Evolutionary conservation across 30 jellyfish, hydroid and myxozoan species (phyloP), one percentile per base, ranked within the genome.

Genomic region (Calvadosia cruxmelitensis): DNA sequence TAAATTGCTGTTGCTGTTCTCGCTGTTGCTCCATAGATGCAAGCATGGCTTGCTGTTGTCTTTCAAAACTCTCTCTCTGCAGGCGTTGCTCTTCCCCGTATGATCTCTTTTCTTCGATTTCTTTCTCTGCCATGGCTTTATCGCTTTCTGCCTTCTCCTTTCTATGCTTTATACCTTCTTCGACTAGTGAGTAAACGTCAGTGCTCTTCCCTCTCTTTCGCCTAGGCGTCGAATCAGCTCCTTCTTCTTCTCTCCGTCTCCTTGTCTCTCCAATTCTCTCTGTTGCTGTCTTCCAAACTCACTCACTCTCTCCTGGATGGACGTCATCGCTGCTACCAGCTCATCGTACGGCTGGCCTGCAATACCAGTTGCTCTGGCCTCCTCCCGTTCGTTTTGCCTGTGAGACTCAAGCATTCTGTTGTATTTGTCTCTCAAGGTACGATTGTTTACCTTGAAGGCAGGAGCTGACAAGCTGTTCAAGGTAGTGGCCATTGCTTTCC

Each of bases 361-460:
- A 32, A 68, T 77, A 27, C 89, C 75, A 15, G 75, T 25, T 24
- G 80, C 89, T 53, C 80, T 69, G 53, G 49, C 61, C 32, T 66
- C 74, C 70, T 66, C 80, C 26, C 28, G 52, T 76, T 34, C 71
- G 23, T 67, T 32, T 49, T 53, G 63, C 65, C 71, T 78, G 50
- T 61, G 49, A n/a, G 36, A 61, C 35, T 63, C 78, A 31, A 34
- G 16, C 27, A 78, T 77, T 78, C 64, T 78, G 66, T 50, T 1
- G 78, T 69, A 78, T 66, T 78, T 62, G 63, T 78, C 92, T 51
- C 78, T 30, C 34, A 69, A 83, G 48, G 83, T 78, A 63, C 83
- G 62, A 27, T 24, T 53, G n/a, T 72, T 78, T 30, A 78, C 92
- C 30, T 52, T 29, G 34, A 78, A 78, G 26, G 16, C 49, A 34